phyloP scores from a whole-genome alignment of 1,140 invertebrate species.

The Melipona quadrifasciata region DNA sequence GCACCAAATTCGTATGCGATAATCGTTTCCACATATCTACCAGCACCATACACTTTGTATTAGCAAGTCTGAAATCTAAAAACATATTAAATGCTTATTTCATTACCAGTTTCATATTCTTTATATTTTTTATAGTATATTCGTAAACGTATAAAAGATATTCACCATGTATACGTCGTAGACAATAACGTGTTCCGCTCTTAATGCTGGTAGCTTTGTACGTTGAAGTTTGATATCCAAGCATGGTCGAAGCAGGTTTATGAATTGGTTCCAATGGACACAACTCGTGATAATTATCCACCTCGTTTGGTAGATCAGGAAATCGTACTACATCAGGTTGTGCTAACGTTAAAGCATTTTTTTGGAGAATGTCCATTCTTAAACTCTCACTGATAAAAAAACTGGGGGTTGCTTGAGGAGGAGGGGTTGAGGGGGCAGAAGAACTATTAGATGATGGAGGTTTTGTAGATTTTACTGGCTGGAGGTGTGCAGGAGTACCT shows the following conservation, averaged over 20 bases:
- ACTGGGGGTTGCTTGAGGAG: constrained; percentile 73
- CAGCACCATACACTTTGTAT: constrained; percentile 91
- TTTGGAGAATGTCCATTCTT: constrained; percentile 88
- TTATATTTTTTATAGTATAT: neutral
- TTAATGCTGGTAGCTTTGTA: constrained; percentile 96
- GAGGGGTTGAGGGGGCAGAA: constrained; percentile 82
- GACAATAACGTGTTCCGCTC: constrained; percentile 92
- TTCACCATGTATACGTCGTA: constrained; percentile 94
- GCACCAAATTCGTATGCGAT: constrained; percentile 95
- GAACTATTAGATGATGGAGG: constrained; percentile 78
- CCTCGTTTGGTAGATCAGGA: constrained; percentile 91
- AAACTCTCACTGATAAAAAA: constrained; percentile 91
- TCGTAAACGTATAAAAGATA: neutral
- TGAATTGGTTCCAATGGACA: constrained; percentile 89
- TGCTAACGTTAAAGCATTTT: constrained; percentile 88
- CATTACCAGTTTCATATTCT: neutral
- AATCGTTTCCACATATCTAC: constrained; percentile 97
- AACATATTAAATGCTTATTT: constrained; percentile 50
- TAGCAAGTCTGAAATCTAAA: constrained; percentile 89
- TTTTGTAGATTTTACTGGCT: constrained; percentile 79
- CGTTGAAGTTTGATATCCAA: constrained; percentile 92
- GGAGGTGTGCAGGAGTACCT: constrained; percentile 86
- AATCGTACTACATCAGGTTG: constrained; percentile 86
- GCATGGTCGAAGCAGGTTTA: constrained; percentile 84
- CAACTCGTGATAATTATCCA: constrained; percentile 95